phyloP scores from a whole-genome alignment of 2,888 invertebrate species.

The Proisotoma minuta region DNA sequence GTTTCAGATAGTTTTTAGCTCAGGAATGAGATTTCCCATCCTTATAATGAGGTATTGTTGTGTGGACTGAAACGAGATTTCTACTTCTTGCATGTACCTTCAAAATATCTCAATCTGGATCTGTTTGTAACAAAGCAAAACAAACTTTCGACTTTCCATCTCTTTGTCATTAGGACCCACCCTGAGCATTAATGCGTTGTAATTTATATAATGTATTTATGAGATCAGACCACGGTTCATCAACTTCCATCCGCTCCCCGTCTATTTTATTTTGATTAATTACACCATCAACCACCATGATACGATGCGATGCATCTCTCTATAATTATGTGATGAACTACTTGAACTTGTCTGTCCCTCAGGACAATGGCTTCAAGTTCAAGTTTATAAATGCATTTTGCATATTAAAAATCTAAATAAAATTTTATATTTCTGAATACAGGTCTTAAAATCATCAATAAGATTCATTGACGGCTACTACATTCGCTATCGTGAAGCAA shows the following conservation, averaged over 20 bases:
- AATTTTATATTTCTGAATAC: no score
- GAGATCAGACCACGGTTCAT: conserved; percentile 28
- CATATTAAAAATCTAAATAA: no score
- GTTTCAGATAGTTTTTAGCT: no score
- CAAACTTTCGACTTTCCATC: conserved; percentile 1
- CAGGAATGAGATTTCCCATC: no score
- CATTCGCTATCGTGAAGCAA: conserved; percentile 63
- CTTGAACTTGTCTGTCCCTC: conserved; percentile 16
- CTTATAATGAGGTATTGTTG: no score
- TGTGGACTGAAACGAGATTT: no score
- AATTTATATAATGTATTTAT: conserved; percentile 7
- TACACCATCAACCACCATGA: conserved; percentile 12
- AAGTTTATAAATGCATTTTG: no score
- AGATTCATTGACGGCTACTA: conserved; percentile 61
- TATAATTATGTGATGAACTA: conserved; percentile 34
- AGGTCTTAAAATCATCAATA: conserved; percentile 29
- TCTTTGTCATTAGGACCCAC: conserved; percentile 4
- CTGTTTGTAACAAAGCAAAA: no score
- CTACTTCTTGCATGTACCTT: no score
- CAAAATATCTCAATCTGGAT: no score
- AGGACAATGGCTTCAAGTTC: not conserved
- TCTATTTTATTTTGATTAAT: conserved; percentile 47
- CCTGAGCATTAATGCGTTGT: not conserved
- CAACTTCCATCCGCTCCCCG: conserved; percentile 37
- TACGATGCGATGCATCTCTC: conserved; percentile 15